These are phyloP conservation scores for Cotesia chilonis DNA, from an alignment of 1,140 invertebrate species.

Conservation along the genomic window DNA sequence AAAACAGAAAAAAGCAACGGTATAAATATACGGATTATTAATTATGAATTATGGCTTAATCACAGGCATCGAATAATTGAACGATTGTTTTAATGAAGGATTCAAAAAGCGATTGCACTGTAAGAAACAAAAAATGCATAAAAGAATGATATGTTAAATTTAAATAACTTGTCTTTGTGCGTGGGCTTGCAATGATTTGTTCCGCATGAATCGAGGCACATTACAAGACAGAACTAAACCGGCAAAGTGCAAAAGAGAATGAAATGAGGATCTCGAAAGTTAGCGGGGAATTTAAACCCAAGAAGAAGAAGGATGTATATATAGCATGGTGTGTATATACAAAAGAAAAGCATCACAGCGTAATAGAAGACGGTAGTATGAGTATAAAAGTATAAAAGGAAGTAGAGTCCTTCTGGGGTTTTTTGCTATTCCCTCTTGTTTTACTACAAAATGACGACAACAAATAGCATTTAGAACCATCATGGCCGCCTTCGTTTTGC, in stretches of 20 bases:
- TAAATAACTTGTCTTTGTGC: neutral
- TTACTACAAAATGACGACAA: conserved; percentile 18
- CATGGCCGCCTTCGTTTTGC: conserved; percentile 14
- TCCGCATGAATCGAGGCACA: conserved; percentile 7
- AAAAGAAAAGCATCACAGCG: conserved; percentile 6
- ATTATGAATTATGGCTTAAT: no score
- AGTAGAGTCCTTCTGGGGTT: conserved; percentile 8
- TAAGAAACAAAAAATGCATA: neutral
- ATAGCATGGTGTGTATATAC: neutral
- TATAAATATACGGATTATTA: no score
- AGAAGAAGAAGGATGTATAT: conserved; percentile 13
- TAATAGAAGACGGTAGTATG: neutral
- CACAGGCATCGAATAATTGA: no score
- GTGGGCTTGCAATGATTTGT: conserved; percentile 19
- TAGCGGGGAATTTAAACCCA: conserved; percentile 12
- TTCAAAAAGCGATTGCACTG: no score
- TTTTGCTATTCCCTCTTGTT: conserved; percentile 1
- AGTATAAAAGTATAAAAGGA: conserved; percentile 24
- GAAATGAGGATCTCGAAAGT: conserved; percentile 13
- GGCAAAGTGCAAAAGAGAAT: conserved; percentile 24
- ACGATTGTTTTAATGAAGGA: no score
- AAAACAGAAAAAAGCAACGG: neutral
- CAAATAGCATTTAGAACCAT: conserved; percentile 11
- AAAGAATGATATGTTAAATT: neutral
- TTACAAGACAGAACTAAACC: no score